phyloP scores from a whole-genome alignment of 1,140 invertebrate species.

The Tribolium madens region DNA sequence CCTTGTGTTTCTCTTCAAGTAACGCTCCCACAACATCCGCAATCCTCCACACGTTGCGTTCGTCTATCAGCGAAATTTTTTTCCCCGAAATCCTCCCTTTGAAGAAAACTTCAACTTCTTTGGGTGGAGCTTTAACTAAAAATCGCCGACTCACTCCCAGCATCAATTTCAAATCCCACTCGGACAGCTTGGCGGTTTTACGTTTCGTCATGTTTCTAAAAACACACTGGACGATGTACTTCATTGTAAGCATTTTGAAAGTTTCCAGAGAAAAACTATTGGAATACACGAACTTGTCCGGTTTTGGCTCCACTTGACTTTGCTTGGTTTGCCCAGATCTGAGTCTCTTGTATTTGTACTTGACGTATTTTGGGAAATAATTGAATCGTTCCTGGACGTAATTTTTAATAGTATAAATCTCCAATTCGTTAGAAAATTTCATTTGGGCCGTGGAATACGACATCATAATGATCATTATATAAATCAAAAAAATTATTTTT shows the following conservation, averaged over 20 bases:
- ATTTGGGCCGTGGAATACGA: slow-evolving; percentile 48
- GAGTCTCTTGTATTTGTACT: background rate
- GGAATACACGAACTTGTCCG: background rate
- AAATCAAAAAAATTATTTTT: slow-evolving; percentile 37
- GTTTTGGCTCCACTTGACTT: background rate
- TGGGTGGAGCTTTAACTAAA: background rate
- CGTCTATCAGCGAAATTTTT: background rate
- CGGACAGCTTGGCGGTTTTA: background rate
- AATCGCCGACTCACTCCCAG: background rate
- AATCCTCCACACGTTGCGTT: background rate
- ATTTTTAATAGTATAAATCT: background rate
- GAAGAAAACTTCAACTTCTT: background rate
- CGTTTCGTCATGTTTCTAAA: background rate
- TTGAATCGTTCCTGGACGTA: background rate
- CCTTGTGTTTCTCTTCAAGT: background rate
- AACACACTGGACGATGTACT: background rate
- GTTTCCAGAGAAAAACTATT: background rate
- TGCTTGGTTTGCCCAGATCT: background rate
- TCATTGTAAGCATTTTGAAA: background rate
- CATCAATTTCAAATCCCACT: background rate
- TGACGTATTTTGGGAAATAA: background rate
- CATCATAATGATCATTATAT: slow-evolving; percentile 54
- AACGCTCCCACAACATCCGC: background rate
- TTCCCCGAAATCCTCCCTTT: background rate
- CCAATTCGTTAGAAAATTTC: slow-evolving; percentile 44